Evolutionary conservation across 2,888 invertebrate species (phyloP), one percentile per base, ranked within the genome.

Genomic region (Belgica antarctica): DNA sequence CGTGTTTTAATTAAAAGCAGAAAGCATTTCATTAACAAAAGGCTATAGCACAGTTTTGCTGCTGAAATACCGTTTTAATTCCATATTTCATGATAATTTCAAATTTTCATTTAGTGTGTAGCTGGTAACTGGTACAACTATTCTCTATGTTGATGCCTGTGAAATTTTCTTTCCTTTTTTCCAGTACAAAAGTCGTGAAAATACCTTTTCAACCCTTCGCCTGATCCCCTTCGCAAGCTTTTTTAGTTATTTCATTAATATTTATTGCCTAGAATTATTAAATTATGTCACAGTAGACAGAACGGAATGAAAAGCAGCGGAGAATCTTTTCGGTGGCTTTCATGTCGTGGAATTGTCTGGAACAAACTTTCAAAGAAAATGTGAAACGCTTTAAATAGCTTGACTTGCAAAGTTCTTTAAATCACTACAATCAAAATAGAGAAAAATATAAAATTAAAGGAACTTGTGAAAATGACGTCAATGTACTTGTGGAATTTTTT

Each of bases 231-330:
- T 36, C 36, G 8, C 62, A n/a, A n/a, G n/a, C n/a, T 62, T 27
- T 41, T 46, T 68, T 31, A 70, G 70, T 61, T 70, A 61, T 70
- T 70, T 70, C 70, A 70, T 70, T 70, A 70, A 70, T 70, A 70
- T 70, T 70, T 70, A 70, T 70, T 59, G 28, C 61, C 61, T 41
- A 12, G 70, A 70, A 70, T 70, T 70, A 70, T 70, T 70, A 70
- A 70, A 70, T 70, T 70, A 70, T 70, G 70, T 70, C 70, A 70
- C 70, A 62, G 52, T 52, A 4, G 52, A 17, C 17, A 22, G 52
- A 17, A 52, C 52, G 22, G 8, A 22, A 17, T 8, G 19, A 22
- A 52, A 52, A 7, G 7, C 22, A 19, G 34, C 34, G n/a, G 52
- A 52, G 52, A 52, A 52, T 52, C 52, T 12, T 52, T 15, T 15